These are phyloP conservation scores for Linnaemya tessellans DNA, from an alignment of 2,888 invertebrate species.

Conservation along the genomic window DNA sequence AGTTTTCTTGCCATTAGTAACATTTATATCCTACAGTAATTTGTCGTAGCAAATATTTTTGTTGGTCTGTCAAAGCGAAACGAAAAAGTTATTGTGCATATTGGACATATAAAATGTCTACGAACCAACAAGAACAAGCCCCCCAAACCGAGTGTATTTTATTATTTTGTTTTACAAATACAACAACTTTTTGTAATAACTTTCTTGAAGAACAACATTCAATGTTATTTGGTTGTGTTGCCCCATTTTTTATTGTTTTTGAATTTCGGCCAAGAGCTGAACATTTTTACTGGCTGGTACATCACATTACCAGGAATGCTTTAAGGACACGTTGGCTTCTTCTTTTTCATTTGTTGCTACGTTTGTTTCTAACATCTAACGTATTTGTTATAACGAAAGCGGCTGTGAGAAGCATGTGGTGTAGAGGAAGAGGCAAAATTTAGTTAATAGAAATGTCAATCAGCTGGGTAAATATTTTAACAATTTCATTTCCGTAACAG, in stretches of 20 bases:
- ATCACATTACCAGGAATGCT: conserved; percentile 47
- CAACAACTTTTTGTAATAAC: conserved; percentile 55
- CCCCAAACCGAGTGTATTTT: not conserved
- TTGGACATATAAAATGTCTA: not conserved
- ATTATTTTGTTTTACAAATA: conserved; percentile 49
- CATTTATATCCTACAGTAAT: too few species aligned
- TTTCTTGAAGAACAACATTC: conserved; percentile 24
- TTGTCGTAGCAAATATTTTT: too few species aligned
- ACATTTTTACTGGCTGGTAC: conserved; percentile 56
- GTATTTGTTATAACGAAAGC: conserved; percentile 3
- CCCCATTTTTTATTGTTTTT: not conserved
- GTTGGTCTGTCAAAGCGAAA: too few species aligned
- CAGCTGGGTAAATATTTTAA: conserved; percentile 73
- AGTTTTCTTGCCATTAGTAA: too few species aligned
- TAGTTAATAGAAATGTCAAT: conserved; percentile 74
- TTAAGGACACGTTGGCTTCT: conserved; percentile 45
- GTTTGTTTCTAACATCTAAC: conserved; percentile 5
- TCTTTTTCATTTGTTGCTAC: not conserved
- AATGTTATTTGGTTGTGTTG: conserved; percentile 45
- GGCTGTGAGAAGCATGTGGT: not conserved
- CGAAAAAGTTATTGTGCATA: too few species aligned
- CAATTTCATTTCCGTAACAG: conserved; percentile 66
- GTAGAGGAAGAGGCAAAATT: conserved; percentile 55
- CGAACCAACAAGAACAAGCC: not conserved
- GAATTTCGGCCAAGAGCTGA: conserved; percentile 41